Percentiles rank a stretch among this genome's conserved stretches.
Conservation (phyloP, 1,140 invertebrate genomes). For the Dinothrombium tinctorium region DNA sequence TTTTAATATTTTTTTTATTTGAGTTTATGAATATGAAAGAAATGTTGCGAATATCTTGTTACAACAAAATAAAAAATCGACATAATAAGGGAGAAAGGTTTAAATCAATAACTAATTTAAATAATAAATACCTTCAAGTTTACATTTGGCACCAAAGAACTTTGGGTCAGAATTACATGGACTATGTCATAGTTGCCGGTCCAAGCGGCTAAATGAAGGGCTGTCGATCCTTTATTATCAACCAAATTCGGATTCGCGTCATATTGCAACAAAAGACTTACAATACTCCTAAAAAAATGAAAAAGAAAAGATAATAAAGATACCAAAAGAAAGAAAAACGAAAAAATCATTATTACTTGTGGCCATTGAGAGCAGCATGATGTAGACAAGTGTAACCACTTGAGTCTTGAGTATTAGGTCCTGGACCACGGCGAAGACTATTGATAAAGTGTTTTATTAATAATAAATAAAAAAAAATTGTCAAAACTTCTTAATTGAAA, state of each 20-base stretch:
- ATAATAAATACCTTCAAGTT: not conserved
- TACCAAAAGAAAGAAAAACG: too few relatives aligned
- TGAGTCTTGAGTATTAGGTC: constrained; percentile 71
- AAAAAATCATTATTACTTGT: too few relatives aligned
- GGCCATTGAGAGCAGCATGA: constrained; percentile 76
- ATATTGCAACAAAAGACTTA: constrained; percentile 51
- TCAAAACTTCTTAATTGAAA: too few relatives aligned
- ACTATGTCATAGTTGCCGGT: constrained; percentile 62
- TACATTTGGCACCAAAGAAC: not conserved
- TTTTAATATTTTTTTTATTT: too few relatives aligned
- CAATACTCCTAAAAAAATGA: too few relatives aligned
- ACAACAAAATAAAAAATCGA: too few relatives aligned
- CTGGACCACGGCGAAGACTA: constrained; percentile 63
- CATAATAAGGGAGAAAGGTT: too few relatives aligned
- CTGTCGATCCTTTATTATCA: constrained; percentile 57
- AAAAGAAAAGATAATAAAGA: too few relatives aligned
- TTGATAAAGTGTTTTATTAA: too few relatives aligned
- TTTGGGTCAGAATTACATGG: constrained; percentile 40
- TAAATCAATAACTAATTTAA: too few relatives aligned
- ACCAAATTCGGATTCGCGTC: constrained; percentile 70
- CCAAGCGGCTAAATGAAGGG: constrained; percentile 70
- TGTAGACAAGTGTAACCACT: constrained; percentile 87
- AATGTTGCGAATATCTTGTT: too few relatives aligned
- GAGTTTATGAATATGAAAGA: too few relatives aligned
- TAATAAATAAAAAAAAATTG: constrained; percentile 9